Percentiles rank a stretch among this genome's conserved stretches.
Evolutionary conservation across 2,113 vertebrate genomes (phyloP).

Genomic region (Poecilia latipinna): DNA sequence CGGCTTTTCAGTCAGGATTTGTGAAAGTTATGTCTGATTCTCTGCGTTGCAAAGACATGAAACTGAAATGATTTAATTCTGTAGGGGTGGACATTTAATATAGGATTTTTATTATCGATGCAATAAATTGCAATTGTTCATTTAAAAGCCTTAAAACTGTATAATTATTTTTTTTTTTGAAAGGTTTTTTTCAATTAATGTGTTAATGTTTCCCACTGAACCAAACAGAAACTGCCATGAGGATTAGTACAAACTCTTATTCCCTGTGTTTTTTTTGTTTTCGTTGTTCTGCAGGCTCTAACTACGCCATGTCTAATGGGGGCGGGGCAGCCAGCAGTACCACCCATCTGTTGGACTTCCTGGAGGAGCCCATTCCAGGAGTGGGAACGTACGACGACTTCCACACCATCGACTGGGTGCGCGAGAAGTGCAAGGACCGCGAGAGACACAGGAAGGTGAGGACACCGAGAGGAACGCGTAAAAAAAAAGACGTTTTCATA

Average conservation of each 20-base stretch:
- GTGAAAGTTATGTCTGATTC: not conserved
- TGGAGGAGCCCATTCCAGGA: slow-evolving; percentile 97
- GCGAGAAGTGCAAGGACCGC: slow-evolving; percentile 97
- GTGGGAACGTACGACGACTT: slow-evolving; percentile 99
- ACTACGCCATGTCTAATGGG: slow-evolving; percentile 97
- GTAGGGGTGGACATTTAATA: no score
- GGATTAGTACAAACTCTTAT: not conserved
- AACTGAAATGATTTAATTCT: no score
- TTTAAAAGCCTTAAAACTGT: no score
- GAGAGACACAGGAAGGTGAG: slow-evolving; percentile 95
- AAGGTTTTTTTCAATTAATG: no score
- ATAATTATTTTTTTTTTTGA: no score
- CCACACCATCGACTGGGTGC: slow-evolving; percentile 99
- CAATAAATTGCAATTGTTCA: no score
- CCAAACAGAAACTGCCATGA: not conserved
- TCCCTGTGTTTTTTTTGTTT: not conserved
- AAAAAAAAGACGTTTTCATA: not conserved
- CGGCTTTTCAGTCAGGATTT: not conserved
- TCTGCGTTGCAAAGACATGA: no score
- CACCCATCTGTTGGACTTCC: slow-evolving; percentile 94
- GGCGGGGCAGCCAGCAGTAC: slow-evolving; percentile 91
- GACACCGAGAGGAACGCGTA: accelerated
- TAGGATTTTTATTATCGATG: no score
- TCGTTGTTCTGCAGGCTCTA: slow-evolving; percentile 81
- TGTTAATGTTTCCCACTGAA: not conserved